These are phyloP conservation scores for Perca schrenkii DNA, from an alignment of 2,113 vertebrate species.

Conservation along the genomic window DNA sequence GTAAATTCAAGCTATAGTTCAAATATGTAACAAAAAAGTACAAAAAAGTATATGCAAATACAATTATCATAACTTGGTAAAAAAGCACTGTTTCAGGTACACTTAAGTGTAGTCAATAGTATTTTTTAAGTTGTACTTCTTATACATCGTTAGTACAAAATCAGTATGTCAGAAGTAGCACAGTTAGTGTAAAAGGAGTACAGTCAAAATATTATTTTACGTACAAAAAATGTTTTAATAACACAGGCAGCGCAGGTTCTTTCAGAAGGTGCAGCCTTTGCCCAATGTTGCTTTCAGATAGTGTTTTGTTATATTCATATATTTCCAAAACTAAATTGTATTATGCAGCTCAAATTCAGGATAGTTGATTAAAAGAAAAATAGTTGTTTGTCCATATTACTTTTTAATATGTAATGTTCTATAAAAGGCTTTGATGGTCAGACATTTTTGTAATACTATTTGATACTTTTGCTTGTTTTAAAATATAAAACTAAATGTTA, in stretches of 20 bases:
- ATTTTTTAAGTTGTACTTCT: no score
- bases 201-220: neutral
- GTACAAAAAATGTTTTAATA: neutral
- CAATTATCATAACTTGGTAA: no score
- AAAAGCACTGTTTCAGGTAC: neutral
- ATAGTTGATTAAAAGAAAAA: neutral
- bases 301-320: neutral
- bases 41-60: neutral
- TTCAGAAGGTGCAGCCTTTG: neutral
- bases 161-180: no score
- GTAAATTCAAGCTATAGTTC: neutral
- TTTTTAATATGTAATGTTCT: neutral
- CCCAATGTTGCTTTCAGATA: neutral
- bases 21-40: neutral
- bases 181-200: neutral
- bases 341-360: neutral
- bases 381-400: neutral
- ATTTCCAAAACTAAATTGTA: no score
- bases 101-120: neutral
- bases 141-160: no score
- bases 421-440: neutral
- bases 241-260: neutral
- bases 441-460: slow-evolving; percentile 3
- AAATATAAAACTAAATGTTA: neutral
- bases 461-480: slow-evolving; percentile 4